These are phyloP conservation scores for Drosophila navojoa DNA, from an alignment of 1,140 invertebrate species.

Conservation along the genomic window DNA sequence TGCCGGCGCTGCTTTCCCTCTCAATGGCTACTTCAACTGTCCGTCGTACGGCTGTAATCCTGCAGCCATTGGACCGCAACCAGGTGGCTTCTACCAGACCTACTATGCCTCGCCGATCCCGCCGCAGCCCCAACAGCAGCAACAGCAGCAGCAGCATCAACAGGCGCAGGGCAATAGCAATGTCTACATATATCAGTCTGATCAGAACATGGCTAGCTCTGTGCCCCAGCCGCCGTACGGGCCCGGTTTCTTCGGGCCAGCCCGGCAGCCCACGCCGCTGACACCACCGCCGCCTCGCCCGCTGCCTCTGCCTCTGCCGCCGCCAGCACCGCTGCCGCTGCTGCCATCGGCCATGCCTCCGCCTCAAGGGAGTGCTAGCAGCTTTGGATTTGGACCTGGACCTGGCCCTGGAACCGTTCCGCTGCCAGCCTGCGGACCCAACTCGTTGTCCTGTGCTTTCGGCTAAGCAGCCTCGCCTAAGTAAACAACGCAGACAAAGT, in stretches of 20 bases:
- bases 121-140: constrained; percentile 29
- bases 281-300: constrained; percentile 14
- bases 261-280: constrained; percentile 25
- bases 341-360: constrained; percentile 12
- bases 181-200: constrained; percentile 66
- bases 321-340: constrained; percentile 9
- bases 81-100: constrained; percentile 54
- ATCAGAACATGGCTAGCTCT: constrained; percentile 60
- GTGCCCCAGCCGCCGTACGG: constrained; percentile 28
- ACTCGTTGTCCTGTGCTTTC: constrained; percentile 22
- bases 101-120: constrained; percentile 35
- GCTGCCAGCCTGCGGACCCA: constrained; percentile 11
- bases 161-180: constrained; percentile 67
- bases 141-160: constrained; percentile 43
- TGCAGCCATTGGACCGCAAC: constrained; percentile 51
- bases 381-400: constrained; percentile 45
- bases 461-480: constrained; percentile 63
- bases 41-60: constrained; percentile 61
- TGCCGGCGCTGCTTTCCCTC: constrained; percentile 57
- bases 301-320: constrained; percentile 3
- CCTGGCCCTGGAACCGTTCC: constrained; percentile 15
- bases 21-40: constrained; percentile 67
- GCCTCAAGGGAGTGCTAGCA: constrained; percentile 42
- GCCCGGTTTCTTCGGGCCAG: constrained; percentile 38
- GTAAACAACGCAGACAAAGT: constrained; percentile 76